These are phyloP conservation scores for Capra hircus DNA, from an alignment of 2,113 vertebrate species.

Conservation along the genomic window DNA sequence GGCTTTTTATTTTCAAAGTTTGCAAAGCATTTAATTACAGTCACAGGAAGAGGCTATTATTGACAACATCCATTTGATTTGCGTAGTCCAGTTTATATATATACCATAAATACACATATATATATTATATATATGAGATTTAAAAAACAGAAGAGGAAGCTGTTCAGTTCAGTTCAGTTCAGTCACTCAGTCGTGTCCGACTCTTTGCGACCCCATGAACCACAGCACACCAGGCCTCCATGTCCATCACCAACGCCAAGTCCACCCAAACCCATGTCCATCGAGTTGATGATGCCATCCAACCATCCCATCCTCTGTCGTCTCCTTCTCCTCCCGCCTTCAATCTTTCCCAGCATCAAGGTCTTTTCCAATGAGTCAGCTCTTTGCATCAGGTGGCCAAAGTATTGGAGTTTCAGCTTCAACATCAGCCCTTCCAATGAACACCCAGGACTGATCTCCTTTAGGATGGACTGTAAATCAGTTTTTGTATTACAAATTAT, in stretches of 20 bases:
- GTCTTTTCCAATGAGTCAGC: no score
- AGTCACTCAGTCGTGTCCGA: no score
- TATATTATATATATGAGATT: background rate
- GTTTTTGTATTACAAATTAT: background rate
- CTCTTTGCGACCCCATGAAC: no score
- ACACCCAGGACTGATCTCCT: background rate
- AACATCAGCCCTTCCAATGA: background rate
- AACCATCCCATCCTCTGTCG: no score
- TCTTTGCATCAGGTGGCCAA: no score
- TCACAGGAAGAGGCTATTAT: background rate
- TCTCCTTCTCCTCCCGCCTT: no score
- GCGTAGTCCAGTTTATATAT: background rate
- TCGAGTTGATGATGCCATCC: no score
- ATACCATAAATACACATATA: background rate
- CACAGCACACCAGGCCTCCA: fast-evolving
- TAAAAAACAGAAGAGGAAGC: background rate
- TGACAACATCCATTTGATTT: background rate
- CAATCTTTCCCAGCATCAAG: no score
- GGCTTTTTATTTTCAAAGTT: background rate
- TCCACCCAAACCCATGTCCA: no score
- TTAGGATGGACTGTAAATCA: background rate
- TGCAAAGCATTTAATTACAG: background rate
- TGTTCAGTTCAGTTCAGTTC: background rate
- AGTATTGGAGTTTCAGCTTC: background rate
- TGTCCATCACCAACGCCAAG: no score